phyloP scores from a whole-genome alignment of 2,888 invertebrate genomes.

The Augochlorella aurata region DNA sequence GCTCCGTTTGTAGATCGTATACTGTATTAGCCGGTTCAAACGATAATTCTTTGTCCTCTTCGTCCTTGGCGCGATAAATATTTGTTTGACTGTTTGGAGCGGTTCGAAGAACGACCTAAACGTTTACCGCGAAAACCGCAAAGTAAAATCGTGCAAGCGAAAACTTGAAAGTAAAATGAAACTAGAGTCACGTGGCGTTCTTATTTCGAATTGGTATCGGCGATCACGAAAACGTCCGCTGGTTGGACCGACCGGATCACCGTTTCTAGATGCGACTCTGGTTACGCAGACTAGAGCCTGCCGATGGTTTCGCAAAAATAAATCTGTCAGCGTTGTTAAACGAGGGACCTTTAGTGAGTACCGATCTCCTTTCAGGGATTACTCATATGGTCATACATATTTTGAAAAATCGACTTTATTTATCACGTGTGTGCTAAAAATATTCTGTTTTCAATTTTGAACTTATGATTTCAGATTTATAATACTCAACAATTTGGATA shows the following conservation, averaged over 20 bases:
- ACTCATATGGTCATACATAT: neutral
- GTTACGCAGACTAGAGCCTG: constrained; percentile 73
- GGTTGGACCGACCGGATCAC: constrained; percentile 78
- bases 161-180: constrained; percentile 65
- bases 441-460: neutral
- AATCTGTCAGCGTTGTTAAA: constrained; percentile 66
- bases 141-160: neutral
- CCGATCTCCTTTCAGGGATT: neutral
- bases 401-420: neutral
- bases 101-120: constrained; percentile 17
- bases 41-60: constrained; percentile 37
- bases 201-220: constrained; percentile 72
- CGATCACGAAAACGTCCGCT: constrained; percentile 75
- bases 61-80: constrained; percentile 61
- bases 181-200: constrained; percentile 56
- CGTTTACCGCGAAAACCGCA: neutral
- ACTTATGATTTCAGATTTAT: neutral
- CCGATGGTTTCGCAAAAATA: constrained; percentile 74
- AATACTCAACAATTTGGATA: no score
- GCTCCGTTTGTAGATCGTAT: neutral
- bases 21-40: constrained; percentile 18
- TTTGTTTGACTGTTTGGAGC: constrained; percentile 44
- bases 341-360: constrained; percentile 77
- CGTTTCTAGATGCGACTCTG: constrained; percentile 75
- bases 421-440: neutral